A percentile compares a stretch with the other conserved stretches of the same genome.
Evolutionary conservation across 2,113 vertebrate species (phyloP).

Genomic region (Lophochroa leadbeateri): DNA sequence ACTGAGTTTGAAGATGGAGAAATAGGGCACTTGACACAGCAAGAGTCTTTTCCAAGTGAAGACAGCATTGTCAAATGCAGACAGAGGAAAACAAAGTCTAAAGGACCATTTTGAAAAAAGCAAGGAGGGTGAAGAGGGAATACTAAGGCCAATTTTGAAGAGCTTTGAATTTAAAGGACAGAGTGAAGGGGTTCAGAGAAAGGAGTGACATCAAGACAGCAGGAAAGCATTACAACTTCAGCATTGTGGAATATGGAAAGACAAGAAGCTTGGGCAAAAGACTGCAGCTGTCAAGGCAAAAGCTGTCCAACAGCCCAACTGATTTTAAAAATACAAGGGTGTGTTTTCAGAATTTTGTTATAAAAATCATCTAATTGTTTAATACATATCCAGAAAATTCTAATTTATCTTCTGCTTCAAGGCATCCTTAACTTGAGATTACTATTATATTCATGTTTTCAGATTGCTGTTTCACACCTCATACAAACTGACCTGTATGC

Average conservation of each 20-base stretch:
- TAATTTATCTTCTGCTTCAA: neutral
- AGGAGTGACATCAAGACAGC: neutral
- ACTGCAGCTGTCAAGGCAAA: neutral
- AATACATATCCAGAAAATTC: neutral
- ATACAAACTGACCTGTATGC: constrained; percentile 75
- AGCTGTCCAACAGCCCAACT: neutral
- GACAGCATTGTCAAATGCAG: neutral
- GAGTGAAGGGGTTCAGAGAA: neutral
- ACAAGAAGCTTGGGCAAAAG: neutral
- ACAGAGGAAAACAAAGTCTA: neutral
- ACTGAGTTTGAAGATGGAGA: neutral
- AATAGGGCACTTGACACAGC: neutral
- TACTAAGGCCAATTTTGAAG: neutral
- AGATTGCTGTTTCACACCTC: neutral
- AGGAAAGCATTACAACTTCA: neutral
- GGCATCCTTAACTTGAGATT: neutral
- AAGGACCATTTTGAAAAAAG: neutral
- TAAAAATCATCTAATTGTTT: neutral
- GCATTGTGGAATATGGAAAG: neutral
- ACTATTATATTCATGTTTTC: neutral
- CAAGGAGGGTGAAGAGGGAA: neutral
- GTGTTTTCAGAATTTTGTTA: neutral
- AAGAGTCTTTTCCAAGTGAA: neutral
- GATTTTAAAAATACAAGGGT: neutral
- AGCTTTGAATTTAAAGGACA: neutral